Evolutionary conservation across 2,797 vertebrate genomes (phyloP).

Genomic region (Acanthurus tractus): DNA sequence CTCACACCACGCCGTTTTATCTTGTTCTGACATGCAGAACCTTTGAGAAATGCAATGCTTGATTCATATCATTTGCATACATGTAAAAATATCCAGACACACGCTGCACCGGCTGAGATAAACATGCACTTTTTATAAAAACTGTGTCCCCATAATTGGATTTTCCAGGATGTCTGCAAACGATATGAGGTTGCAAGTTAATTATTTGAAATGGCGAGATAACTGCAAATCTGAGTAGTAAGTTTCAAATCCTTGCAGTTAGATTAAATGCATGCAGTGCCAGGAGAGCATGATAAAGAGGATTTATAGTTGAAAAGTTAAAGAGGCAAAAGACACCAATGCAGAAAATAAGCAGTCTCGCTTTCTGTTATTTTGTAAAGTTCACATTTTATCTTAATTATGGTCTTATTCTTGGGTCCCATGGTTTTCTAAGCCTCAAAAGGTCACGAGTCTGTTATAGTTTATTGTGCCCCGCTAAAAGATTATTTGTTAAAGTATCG

Average conservation of each 20-base stretch:
- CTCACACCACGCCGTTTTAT: not conserved
- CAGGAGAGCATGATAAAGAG: not conserved
- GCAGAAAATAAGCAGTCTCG: slow-evolving; percentile 5
- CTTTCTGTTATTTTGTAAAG: slow-evolving; percentile 41
- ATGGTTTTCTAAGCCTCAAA: slow-evolving; percentile 37
- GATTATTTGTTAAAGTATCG: slow-evolving; percentile 23
- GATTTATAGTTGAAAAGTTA: slow-evolving; percentile 6
- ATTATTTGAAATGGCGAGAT: slow-evolving; percentile 12
- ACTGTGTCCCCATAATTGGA: not conserved
- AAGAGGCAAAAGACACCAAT: slow-evolving; percentile 13
- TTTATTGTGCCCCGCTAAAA: slow-evolving; percentile 33
- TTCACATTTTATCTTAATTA: slow-evolving; percentile 53
- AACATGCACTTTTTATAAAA: slow-evolving; percentile 16
- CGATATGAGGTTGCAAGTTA: slow-evolving; percentile 4
- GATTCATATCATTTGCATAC: slow-evolving; percentile 10
- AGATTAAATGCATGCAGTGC: not conserved
- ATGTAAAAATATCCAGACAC: slow-evolving; percentile 13
- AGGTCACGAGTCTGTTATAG: slow-evolving; percentile 46
- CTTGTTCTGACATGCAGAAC: not conserved
- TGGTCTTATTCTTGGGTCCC: slow-evolving; percentile 18
- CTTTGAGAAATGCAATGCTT: slow-evolving; percentile 4
- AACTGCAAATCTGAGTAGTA: not conserved
- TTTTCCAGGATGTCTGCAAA: slow-evolving; percentile 2
- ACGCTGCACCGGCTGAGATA: slow-evolving; percentile 8
- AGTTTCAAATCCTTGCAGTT: not conserved